Evolutionary conservation across 2,113 vertebrate species (phyloP).

Genomic region (Callipepla californica): DNA sequence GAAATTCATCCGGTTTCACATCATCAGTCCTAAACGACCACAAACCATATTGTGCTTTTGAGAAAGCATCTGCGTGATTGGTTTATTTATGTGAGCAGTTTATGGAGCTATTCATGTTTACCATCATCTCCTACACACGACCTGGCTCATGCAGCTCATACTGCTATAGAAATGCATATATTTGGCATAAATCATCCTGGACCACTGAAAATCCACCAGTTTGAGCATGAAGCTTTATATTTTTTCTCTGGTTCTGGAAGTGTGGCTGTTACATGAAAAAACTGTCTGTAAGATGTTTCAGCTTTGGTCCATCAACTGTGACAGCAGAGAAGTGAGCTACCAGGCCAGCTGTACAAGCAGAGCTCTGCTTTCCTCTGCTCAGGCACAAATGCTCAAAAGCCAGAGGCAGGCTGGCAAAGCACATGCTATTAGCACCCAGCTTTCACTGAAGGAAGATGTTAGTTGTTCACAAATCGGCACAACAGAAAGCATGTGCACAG

Average conservation of each 20-base stretch:
- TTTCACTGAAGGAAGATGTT: not conserved
- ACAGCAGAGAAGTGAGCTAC: not conserved
- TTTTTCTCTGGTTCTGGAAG: not conserved
- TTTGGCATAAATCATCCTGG: not conserved
- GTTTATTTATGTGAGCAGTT: not conserved
- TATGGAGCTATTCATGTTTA: not conserved
- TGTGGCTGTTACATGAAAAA: not conserved
- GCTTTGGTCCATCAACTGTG: not conserved
- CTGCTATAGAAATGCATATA: not conserved
- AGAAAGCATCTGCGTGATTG: not conserved
- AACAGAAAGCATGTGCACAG: not conserved
- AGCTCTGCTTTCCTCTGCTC: rapidly evolving
- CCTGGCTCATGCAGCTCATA: rapidly evolving
- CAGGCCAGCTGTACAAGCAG: not conserved
- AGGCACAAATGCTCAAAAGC: not conserved
- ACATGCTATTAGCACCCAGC: not conserved
- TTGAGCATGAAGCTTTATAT: not conserved
- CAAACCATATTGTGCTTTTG: not conserved
- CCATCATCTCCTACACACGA: not conserved
- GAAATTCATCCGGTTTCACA: not conserved
- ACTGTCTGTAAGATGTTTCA: not conserved
- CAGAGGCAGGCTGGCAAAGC: not conserved
- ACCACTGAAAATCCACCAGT: not conserved
- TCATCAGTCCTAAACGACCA: not conserved
- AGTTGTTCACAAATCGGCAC: not conserved